Evolutionary conservation across 2,797 vertebrate genomes (phyloP), one percentile per base, ranked within the genome.

Genomic region (Ispidina lecontei): DNA sequence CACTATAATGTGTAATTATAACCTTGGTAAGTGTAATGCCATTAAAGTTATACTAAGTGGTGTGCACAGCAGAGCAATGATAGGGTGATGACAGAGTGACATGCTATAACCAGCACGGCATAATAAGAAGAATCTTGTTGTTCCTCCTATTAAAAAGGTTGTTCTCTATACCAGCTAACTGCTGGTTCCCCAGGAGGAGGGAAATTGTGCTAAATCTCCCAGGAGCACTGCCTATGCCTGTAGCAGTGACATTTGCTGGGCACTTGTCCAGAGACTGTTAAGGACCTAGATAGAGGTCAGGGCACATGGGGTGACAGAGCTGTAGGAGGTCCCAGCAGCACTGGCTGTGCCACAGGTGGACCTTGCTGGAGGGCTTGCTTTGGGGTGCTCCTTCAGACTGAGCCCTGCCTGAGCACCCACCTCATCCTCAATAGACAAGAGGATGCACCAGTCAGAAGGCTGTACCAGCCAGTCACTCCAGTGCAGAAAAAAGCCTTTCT

Each of bases 61-160:
- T 23, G 46, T 82, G 86, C 0, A 0, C 65, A 87, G 83, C 56
- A 22, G 74, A 84, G 91, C 55, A 69, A 31, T 93, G 95, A 95
- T 93, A 72, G 88, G 85, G 95, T 96, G 93, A 93, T 94, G 95
- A 96, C 83, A 95, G 95, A 94, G 69, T 93, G 91, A 95, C 94
- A 91, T 84, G 84, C 78, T 90, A 29, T 89, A 94, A 96, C 77
- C 86, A 93, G 69, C 56, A n/a, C 17, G 11, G 71, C 84, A 83
- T 85, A 96, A 85, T 87, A 67, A 87, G 91, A 95, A 91, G 91
- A 92, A 52, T 80, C 84, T 71, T 82, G 25, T 72, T 78, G 64
- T 83, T 94, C 54, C 77, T 92, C 54, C 74, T 93, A 4, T 80
- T 93, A 90, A 87, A 90, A 56, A 68, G 28, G 17, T 81, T 55